Percentiles rank a stretch among this genome's conserved stretches.
phyloP scores from a whole-genome alignment of 53 echinoderm and acorn worm species.

The Stichopus horrens region DNA sequence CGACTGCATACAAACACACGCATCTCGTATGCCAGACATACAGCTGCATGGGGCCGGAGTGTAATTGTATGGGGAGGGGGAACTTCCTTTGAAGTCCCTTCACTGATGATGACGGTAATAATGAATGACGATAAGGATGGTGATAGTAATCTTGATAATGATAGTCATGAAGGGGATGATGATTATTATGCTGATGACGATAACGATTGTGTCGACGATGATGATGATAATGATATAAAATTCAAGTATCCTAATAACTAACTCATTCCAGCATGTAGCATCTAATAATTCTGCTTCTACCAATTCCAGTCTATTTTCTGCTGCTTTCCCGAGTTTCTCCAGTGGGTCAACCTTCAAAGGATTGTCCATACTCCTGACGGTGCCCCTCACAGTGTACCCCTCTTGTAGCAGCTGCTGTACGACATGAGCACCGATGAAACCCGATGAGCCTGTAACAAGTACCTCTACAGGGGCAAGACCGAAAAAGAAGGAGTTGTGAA shows the following conservation, averaged over 20 bases:
- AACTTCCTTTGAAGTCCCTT: no score
- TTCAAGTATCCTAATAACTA: neutral
- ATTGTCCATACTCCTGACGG: conserved; percentile 63
- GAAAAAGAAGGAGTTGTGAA: neutral
- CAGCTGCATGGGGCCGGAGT: no score
- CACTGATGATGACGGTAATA: no score
- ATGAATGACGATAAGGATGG: no score
- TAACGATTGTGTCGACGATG: no score
- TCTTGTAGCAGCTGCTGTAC: conserved; percentile 58
- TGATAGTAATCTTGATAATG: no score
- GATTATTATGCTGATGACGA: no score
- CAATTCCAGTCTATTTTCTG: conserved; percentile 58
- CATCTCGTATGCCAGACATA: no score
- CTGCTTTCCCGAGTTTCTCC: conserved; percentile 49
- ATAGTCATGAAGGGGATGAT: no score
- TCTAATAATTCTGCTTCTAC: conserved; percentile 60
- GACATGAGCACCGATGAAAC: conserved; percentile 62
- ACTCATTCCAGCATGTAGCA: conserved; percentile 60
- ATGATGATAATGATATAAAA: no score
- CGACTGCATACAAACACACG: no score
- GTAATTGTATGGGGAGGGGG: no score
- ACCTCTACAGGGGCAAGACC: conserved; percentile 13
- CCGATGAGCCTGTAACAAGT: conserved; percentile 69
- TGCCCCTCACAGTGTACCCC: conserved; percentile 62
- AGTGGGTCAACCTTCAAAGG: conserved; percentile 56